Evolutionary conservation across 2,113 vertebrate species (phyloP).

Genomic region (Scophthalmus maximus): DNA sequence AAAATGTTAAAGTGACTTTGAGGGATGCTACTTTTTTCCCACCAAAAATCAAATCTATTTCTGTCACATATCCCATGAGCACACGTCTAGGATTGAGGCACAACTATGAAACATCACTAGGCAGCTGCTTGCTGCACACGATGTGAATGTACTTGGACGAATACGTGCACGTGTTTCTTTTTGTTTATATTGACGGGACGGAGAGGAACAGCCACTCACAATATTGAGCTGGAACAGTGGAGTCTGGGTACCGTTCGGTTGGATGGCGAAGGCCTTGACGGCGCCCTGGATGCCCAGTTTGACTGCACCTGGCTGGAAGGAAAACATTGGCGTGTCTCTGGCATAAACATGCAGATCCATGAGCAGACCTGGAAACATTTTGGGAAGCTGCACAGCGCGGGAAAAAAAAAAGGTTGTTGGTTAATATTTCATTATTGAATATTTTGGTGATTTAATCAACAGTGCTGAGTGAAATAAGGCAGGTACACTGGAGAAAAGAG

Average conservation of each 20-base stretch:
- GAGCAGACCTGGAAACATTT: constrained; percentile 73
- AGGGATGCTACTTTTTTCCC: too few species aligned
- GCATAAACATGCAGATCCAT: constrained; percentile 75
- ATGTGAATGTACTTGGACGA: too few species aligned
- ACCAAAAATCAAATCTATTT: too few species aligned
- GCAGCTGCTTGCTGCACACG: too few species aligned
- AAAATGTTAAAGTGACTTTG: too few species aligned
- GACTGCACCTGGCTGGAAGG: constrained; percentile 60
- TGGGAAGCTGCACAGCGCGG: constrained; percentile 76
- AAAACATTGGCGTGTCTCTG: constrained; percentile 63
- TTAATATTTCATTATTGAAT: neutral
- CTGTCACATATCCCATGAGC: too few species aligned
- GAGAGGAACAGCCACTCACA: constrained; percentile 52
- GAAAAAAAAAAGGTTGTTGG: neutral
- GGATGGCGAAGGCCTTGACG: constrained; percentile 69
- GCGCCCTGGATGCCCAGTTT: constrained; percentile 1
- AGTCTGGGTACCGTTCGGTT: constrained; percentile 39
- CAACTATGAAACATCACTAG: too few species aligned
- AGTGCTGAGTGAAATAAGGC: neutral
- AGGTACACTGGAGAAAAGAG: too few species aligned
- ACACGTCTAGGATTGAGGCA: too few species aligned
- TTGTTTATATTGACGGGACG: neutral
- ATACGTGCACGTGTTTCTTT: too few species aligned
- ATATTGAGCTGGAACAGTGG: constrained; percentile 64
- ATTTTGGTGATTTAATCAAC: neutral